These are phyloP conservation scores for Octonoba sinensis DNA, from an alignment of 2,888 invertebrate species.

Conservation along the genomic window DNA sequence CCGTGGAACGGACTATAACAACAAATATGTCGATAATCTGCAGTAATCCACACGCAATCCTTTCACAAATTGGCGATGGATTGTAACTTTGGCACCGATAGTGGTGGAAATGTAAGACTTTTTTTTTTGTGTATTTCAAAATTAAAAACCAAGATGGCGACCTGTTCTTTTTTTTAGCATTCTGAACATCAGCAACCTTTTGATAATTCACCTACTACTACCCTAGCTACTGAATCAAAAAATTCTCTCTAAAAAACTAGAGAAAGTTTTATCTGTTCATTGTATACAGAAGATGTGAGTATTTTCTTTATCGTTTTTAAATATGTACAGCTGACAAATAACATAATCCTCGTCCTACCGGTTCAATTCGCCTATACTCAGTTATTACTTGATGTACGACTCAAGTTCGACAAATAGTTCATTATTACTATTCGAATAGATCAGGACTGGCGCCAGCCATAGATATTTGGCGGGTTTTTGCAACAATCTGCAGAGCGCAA, in stretches of 20 bases:
- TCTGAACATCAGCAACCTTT: slow-evolving; percentile 31
- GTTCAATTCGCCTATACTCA: no score
- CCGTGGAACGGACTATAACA: no score
- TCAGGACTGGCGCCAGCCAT: slow-evolving; percentile 63
- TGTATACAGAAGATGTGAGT: slow-evolving; percentile 39
- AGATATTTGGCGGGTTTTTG: slow-evolving; percentile 36
- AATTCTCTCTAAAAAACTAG: slow-evolving; percentile 62
- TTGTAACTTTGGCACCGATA: slow-evolving; percentile 7
- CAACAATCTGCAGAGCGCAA: slow-evolving; percentile 11
- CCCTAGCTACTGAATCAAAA: slow-evolving; percentile 60
- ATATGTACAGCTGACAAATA: slow-evolving; percentile 39
- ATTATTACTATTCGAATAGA: slow-evolving; percentile 47
- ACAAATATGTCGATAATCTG: no score
- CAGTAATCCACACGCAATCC: no score
- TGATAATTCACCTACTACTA: slow-evolving; percentile 51
- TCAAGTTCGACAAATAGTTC: slow-evolving; percentile 37
- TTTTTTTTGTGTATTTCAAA: neutral
- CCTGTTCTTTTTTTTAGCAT: slow-evolving; percentile 22
- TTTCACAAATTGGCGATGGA: no score
- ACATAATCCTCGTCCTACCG: neutral
- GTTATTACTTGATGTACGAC: slow-evolving; percentile 15
- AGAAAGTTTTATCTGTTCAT: slow-evolving; percentile 57
- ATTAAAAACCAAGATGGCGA: slow-evolving; percentile 38
- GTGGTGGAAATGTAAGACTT: neutral
- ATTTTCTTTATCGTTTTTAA: slow-evolving; percentile 14